Percentiles rank a stretch among this genome's conserved stretches.
Conservation (phyloP, 2,888 invertebrate genomes). For the Aphidius colemani region DNA sequence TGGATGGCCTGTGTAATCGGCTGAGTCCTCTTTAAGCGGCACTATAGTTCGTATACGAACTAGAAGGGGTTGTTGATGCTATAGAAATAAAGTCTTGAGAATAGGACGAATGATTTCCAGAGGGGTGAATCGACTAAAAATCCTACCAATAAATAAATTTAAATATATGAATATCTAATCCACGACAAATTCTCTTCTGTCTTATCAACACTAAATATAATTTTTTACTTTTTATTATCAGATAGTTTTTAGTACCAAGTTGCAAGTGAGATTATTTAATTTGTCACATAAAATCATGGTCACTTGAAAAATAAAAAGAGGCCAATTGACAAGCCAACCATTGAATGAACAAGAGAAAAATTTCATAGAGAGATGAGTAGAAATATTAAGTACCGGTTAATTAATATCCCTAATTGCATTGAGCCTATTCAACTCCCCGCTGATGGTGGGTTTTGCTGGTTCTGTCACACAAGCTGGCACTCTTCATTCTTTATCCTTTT, state of each 20-base stretch:
- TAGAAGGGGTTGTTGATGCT: constrained; percentile 52
- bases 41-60: too few species aligned
- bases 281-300: too few species aligned
- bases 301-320: constrained; percentile 44
- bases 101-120: constrained; percentile 17
- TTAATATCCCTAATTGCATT: constrained; percentile 60
- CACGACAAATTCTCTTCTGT: not conserved
- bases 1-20: constrained; percentile 57
- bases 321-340: constrained; percentile 20
- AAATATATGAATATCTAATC: constrained; percentile 57
- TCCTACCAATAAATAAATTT: constrained; percentile 59
- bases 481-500: not conserved
- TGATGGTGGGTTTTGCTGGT: too few species aligned
- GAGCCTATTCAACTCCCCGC: constrained; percentile 43
- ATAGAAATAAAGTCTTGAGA: constrained; percentile 15
- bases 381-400: constrained; percentile 56
- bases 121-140: constrained; percentile 33
- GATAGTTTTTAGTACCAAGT: too few species aligned
- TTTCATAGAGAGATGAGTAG: constrained; percentile 37
- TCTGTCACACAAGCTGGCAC: constrained; percentile 30
- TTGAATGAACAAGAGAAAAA: constrained; percentile 25
- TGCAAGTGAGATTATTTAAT: too few species aligned
- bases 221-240: not conserved
- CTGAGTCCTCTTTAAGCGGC: constrained; percentile 58
- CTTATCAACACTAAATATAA: not conserved